A percentile compares a stretch with the other conserved stretches of the same genome.
Conservation (phyloP, 1,140 invertebrate species). For the Drosophila sechellia region DNA sequence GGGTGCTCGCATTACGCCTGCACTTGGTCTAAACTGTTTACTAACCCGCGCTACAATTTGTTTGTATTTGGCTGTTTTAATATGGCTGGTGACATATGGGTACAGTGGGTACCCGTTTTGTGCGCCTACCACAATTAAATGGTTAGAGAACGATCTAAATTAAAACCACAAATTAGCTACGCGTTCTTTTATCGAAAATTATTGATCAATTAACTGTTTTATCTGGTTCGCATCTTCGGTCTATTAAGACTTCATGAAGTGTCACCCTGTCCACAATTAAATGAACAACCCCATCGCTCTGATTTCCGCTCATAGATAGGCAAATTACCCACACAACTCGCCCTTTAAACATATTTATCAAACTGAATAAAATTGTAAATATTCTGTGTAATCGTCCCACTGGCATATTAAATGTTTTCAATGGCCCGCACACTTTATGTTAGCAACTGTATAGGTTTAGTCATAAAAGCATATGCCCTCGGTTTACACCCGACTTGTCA, state of each 20-base stretch:
- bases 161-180: not conserved
- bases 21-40: too few species aligned
- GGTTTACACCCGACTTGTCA: slow-evolving; percentile 64
- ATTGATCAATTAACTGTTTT: slow-evolving; percentile 8
- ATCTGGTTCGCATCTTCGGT: slow-evolving; percentile 21
- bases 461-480: slow-evolving; percentile 46
- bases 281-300: not conserved
- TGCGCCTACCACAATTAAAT: too few species aligned
- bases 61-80: too few species aligned
- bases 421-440: slow-evolving; percentile 29
- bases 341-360: slow-evolving; percentile 22
- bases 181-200: not conserved
- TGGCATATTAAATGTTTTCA: slow-evolving; percentile 29
- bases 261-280: slow-evolving; percentile 7
- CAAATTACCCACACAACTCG: slow-evolving; percentile 20
- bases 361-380: slow-evolving; percentile 14
- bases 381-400: slow-evolving; percentile 20
- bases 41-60: too few species aligned
- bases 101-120: too few species aligned
- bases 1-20: too few species aligned
- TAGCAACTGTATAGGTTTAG: slow-evolving; percentile 17
- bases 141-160: not conserved
- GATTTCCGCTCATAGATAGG: slow-evolving; percentile 34
- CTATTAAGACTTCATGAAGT: slow-evolving; percentile 34
- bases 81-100: too few species aligned